Evolutionary conservation across 2,797 vertebrate genomes (phyloP).

Genomic region (Acanthurus tractus): DNA sequence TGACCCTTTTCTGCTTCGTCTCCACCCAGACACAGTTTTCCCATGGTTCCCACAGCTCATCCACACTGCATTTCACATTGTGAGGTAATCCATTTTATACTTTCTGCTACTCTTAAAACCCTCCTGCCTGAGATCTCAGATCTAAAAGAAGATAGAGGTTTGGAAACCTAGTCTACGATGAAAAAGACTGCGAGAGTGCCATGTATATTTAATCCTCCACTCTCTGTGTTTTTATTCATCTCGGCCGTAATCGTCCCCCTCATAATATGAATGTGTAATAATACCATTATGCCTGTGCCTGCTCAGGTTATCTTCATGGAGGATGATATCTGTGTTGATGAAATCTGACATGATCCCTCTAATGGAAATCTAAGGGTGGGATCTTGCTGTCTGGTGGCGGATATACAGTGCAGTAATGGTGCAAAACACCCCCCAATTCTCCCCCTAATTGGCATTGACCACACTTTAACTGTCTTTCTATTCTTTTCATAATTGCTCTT

Average conservation of each 20-base stretch:
- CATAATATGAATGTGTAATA: slow-evolving; percentile 71
- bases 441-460: slow-evolving; percentile 48
- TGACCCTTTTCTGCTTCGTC: slow-evolving; percentile 46
- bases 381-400: slow-evolving; percentile 21
- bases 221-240: slow-evolving; percentile 66
- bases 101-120: slow-evolving; percentile 47
- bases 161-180: slow-evolving; percentile 50
- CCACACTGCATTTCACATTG: slow-evolving; percentile 56
- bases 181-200: slow-evolving; percentile 52
- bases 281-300: slow-evolving; percentile 58
- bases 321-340: slow-evolving; percentile 53
- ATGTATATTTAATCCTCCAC: slow-evolving; percentile 73
- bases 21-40: slow-evolving; percentile 46
- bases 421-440: slow-evolving; percentile 38
- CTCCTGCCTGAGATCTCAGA: slow-evolving; percentile 50
- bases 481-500: slow-evolving; percentile 63
- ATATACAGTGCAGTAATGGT: slow-evolving; percentile 23
- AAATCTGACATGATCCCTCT: slow-evolving; percentile 58
- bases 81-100: slow-evolving; percentile 74
- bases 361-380: slow-evolving; percentile 50
- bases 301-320: slow-evolving; percentile 54
- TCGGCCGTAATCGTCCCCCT: slow-evolving; percentile 57
- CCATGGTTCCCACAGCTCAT: slow-evolving; percentile 61
- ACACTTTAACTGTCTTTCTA: slow-evolving; percentile 45
- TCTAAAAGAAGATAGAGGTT: slow-evolving; percentile 60